Base-by-base conservation (phyloP, 2,888 invertebrate species). In the Oscheius sp. region DNA sequence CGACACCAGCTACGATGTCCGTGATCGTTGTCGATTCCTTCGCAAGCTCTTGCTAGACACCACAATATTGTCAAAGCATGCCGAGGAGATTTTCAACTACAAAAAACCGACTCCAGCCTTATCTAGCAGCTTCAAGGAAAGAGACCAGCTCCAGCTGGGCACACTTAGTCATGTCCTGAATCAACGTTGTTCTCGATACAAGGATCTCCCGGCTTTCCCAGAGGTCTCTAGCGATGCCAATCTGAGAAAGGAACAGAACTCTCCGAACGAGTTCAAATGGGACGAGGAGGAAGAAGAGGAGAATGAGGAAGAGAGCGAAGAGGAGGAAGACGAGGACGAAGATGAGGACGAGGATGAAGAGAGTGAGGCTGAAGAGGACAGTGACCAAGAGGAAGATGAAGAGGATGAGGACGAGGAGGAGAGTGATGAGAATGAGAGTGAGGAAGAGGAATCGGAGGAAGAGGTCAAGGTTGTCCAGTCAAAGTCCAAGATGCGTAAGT, bases 1-100 rank as follows among this genome's bases (percentile, higher is more conserved):
- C 90, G 99, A 99, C 92, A 94, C 94, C 84, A 96, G 96, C 90
- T 99, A 98, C 89, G 98, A 99, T 91, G 96, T 99, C 71, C 92
- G 99, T 35, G 99, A 99, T 91, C 77, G 88, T 76, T 95, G 96
- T 3, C 92, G 99, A 35, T 93, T 98, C 89, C 91, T 99, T 71
- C 93, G 94, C 13, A 93, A 93, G 79, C 93, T 95, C 84, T 92
- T 95, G 42, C 93, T 94, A 83, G 82, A 80, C 84, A 90, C 62
- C 91, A 91, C 78, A 91, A 72, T 79, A n/a, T 76, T 84, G 13
- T 81, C 83, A 2, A 42, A 75, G 50, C 79, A 82, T 66, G 94
- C 95, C 0, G 93, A 93, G 76, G 93, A 93, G 83, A 94, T 99
- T 81, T 96, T 99, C 89, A 91, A 97, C 72, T 93, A 95, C 0